Percentiles rank a stretch among this genome's conserved stretches.
Evolutionary conservation across 2,113 vertebrate genomes (phyloP).

Genomic region (Paramormyrops kingsleyae): DNA sequence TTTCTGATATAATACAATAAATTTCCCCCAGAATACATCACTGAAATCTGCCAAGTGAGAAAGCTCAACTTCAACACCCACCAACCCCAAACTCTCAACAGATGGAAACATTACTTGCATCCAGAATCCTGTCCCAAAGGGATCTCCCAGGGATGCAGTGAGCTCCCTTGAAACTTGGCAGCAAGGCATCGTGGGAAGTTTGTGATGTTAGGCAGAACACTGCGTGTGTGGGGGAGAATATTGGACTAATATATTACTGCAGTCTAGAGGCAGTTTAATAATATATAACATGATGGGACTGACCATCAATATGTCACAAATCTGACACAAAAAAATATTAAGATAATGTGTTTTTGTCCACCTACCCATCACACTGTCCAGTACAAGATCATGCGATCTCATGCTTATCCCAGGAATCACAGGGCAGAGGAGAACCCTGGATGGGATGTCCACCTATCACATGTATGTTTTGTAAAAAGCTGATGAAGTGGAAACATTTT

Average conservation of each 20-base stretch:
- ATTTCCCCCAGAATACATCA: neutral
- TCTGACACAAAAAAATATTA: neutral
- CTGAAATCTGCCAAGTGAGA: neutral
- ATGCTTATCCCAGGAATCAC: neutral
- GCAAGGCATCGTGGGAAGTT: neutral
- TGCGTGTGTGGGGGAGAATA: neutral
- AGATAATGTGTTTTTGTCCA: neutral
- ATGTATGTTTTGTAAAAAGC: neutral
- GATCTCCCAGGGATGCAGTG: neutral
- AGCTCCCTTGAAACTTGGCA: neutral
- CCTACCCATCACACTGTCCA: neutral
- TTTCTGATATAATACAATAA: neutral
- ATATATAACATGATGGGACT: neutral
- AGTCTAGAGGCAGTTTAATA: neutral
- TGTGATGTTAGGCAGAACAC: neutral
- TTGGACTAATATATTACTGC: neutral
- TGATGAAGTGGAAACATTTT: neutral
- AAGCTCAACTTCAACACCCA: neutral
- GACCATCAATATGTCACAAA: neutral
- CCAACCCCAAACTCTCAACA: neutral
- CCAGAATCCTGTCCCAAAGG: neutral
- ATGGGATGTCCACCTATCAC: neutral
- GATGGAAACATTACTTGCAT: constrained; percentile 4
- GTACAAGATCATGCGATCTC: neutral
- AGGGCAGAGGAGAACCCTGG: neutral